Evolutionary conservation across 1,140 invertebrate species (phyloP), one percentile per base, ranked within the genome.

Genomic region (Apis florea): DNA sequence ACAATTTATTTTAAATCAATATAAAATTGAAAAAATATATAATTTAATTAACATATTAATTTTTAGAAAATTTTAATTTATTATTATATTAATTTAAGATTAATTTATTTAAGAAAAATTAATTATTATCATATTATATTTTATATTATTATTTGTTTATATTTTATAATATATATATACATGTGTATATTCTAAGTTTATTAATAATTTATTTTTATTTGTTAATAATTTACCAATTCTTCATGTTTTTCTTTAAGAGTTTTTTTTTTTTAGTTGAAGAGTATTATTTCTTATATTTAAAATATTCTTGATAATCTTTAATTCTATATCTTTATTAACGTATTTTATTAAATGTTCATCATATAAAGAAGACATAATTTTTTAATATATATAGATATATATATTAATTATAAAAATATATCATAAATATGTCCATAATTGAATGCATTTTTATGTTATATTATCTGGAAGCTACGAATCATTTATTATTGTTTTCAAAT

Each of bases 191-290:
- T 31, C 3, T 11, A 5, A 40, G 1, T 24, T 40, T 15, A 64
- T 31, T 31, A 21, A 66, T 5, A 66, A 0, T 19, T 69, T 40
- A 40, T 40, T 1, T n/a, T 21, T 58, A 40, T 51, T 61, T 70
- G 53, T 64, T 69, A 40, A 66, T 17, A 17, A 49, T 54, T 72
- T 87, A 90, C 90, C 83, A 91, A 75, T 64, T 88, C 77, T 19
- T 67, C 47, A 51, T 61, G 69, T 79, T 74, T 87, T 82, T 67
- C 78, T 53, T 71, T 72, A 11, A 89, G 72, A 63, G 83, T 47
- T 40, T 72, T 63, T 67, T 84, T n/a, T 40, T 15, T 66, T 85
- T 26, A 82, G 24, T 47, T 71, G 12, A 69, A 89, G 69, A 31
- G 54, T 74, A 54, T 59, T 54, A 63, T 59, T 40, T 54, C 78